A percentile compares a stretch with the other conserved stretches of the same genome.
These are phyloP conservation scores for Gopherus evgoodei DNA, from an alignment of 2,113 vertebrate species.

Conservation along the genomic window DNA sequence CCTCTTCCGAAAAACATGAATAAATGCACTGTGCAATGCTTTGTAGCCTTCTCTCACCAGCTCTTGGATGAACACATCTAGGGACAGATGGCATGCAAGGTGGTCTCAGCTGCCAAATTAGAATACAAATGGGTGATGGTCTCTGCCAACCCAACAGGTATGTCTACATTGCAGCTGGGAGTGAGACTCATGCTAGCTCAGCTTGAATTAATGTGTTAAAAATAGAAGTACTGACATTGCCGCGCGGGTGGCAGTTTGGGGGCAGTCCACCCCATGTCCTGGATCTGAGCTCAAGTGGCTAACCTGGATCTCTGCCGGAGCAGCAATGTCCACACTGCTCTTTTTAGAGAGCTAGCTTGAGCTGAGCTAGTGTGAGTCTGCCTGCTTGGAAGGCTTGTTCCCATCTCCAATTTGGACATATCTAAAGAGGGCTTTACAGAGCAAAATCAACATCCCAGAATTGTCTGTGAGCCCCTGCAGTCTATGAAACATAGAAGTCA, in stretches of 20 bases:
- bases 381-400: background rate
- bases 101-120: background rate
- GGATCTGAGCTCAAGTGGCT: background rate
- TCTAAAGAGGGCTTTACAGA: background rate
- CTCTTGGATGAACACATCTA: background rate
- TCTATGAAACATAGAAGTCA: too few relatives aligned
- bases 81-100: rapidly evolving
- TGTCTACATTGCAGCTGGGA: background rate
- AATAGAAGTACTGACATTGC: background rate
- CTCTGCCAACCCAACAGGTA: background rate
- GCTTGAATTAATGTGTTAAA: background rate
- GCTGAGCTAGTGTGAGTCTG: background rate
- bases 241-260: too few relatives aligned
- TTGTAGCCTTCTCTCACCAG: background rate
- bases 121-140: background rate
- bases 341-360: background rate
- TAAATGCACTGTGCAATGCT: background rate
- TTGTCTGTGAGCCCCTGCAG: background rate
- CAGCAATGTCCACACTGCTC: background rate
- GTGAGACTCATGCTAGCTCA: too few relatives aligned
- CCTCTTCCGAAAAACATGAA: background rate
- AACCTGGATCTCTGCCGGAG: background rate
- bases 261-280: background rate
- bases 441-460: background rate
- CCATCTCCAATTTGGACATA: background rate